Percentiles rank a stretch among this genome's conserved stretches.
These are phyloP conservation scores for Myrmophylax atrothorax DNA, from an alignment of 2,113 vertebrate species.

Conservation along the genomic window DNA sequence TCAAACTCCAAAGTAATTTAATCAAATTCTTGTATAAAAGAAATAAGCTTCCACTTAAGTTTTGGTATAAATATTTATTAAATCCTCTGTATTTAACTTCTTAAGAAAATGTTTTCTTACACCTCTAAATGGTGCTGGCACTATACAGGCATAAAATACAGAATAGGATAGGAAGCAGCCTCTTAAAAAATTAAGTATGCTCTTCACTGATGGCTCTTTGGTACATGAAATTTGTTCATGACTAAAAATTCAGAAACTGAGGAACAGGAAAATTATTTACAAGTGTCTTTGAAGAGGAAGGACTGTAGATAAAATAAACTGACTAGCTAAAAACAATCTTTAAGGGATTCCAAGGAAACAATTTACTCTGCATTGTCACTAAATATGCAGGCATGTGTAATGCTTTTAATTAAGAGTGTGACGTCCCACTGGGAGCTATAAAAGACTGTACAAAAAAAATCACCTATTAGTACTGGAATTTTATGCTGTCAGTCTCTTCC, in stretches of 20 bases:
- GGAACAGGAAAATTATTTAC: not conserved
- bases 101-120: not conserved
- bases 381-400: fast-evolving
- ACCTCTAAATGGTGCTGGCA: not conserved
- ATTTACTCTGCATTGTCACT: not conserved
- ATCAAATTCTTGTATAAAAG: not conserved
- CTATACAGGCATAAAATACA: not conserved
- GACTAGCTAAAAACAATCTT: not conserved
- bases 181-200: not conserved
- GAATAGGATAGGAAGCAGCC: not conserved
- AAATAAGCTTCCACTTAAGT: not conserved
- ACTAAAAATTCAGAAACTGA: not conserved
- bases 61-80: slow-evolving; percentile 12
- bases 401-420: not conserved
- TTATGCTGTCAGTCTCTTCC: not conserved
- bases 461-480: not conserved
- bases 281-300: not conserved
- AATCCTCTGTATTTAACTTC: not conserved
- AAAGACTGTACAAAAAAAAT: not conserved
- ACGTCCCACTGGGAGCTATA: not conserved
- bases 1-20: not conserved
- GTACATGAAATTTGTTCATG: not conserved
- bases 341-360: not conserved
- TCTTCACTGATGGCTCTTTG: not conserved
- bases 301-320: not conserved